phyloP scores from a whole-genome alignment of 2,888 invertebrate genomes.

The Drosophila longiperda region DNA sequence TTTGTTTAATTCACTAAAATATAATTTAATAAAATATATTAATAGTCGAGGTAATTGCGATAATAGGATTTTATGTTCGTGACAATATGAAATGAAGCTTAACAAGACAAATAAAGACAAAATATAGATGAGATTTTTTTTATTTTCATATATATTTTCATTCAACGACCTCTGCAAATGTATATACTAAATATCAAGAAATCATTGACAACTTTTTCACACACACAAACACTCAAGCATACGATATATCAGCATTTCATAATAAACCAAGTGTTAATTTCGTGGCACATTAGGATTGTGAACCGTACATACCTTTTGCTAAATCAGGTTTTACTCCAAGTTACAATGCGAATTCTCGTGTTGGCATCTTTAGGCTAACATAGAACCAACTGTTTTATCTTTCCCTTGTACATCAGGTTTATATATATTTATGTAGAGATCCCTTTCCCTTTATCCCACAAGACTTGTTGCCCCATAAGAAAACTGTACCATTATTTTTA shows the following conservation, averaged over 20 bases:
- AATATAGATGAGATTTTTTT: neutral
- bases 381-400: slow-evolving; percentile 6
- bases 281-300: slow-evolving; percentile 6
- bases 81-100: neutral
- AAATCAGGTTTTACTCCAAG: slow-evolving; percentile 14
- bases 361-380: neutral
- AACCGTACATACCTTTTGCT: slow-evolving; percentile 25
- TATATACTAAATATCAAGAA: slow-evolving; percentile 5
- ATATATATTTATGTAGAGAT: neutral
- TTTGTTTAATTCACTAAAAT: neutral
- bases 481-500: neutral
- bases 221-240: neutral
- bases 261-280: slow-evolving; percentile 15
- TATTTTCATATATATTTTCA: neutral
- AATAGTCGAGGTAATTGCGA: neutral
- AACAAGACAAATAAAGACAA: neutral
- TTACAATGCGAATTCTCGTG: slow-evolving; percentile 6
- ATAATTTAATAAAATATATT: neutral
- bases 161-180: slow-evolving; percentile 4
- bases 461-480: neutral
- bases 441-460: neutral
- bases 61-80: neutral
- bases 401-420: neutral
- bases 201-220: slow-evolving; percentile 4
- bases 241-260: neutral